phyloP scores from a whole-genome alignment of 2,888 invertebrate genomes.

The Aphidoletes aphidimyza region DNA sequence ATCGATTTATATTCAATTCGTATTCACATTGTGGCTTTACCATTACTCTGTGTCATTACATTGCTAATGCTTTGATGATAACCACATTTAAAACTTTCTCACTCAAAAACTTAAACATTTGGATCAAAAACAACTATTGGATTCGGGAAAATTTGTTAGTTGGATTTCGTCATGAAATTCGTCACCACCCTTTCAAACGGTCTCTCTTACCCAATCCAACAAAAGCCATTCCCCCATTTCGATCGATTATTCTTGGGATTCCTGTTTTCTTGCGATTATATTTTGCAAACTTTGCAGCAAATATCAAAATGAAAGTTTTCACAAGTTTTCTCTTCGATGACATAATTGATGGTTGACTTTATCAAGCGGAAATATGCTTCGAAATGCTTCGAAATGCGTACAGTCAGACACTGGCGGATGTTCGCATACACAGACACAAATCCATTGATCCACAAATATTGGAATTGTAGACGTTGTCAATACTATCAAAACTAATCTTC shows the following conservation, averaged over 20 bases:
- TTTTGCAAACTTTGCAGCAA: neutral
- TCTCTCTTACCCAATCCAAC: no score
- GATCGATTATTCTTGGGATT: neutral
- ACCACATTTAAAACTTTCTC: neutral
- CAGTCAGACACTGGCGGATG: no score
- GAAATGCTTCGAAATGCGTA: no score
- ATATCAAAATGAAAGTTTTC: constrained; percentile 11
- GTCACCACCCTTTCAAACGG: neutral
- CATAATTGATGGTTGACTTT: constrained; percentile 30
- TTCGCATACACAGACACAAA: neutral
- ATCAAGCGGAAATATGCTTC: neutral
- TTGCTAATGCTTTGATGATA: neutral
- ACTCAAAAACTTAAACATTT: no score
- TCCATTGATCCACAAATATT: neutral
- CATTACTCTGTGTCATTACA: neutral
- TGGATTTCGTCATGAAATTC: neutral
- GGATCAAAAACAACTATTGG: no score
- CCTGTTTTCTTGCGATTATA: neutral
- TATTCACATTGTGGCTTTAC: neutral
- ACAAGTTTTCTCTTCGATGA: no score
- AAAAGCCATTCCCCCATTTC: neutral
- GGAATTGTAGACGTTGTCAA: neutral
- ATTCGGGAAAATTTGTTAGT: neutral
- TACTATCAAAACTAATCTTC: neutral
- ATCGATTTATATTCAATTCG: neutral